Base-by-base conservation (phyloP, 2,113 vertebrate genomes). In the Atractosteus spatula region DNA sequence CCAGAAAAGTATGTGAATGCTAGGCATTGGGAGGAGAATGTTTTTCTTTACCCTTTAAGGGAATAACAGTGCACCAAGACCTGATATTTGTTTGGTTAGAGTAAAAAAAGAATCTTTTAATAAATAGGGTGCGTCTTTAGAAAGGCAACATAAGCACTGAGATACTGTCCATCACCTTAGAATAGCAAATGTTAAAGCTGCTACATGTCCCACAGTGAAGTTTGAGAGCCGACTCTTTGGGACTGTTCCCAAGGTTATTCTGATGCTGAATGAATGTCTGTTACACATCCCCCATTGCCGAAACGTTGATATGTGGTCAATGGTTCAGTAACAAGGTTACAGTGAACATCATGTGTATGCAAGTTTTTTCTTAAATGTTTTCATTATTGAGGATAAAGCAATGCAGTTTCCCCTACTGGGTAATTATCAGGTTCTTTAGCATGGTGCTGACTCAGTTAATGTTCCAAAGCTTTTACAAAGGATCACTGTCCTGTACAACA, bases 11-110 rank as follows among this genome's bases (percentile, higher is more conserved):
- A 67, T 61, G n/a, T 72, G 76, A 84, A 81, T 78, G 79, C 73
- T 54, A 61, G 64, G 78, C 73, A 80, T 55, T 71, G 76, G 41
- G 72, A 82, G 71, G 59, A 72, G 68, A 54, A 70, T 83, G 81
- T 83, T 87, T 85, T 74, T 74, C 77, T 84, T 87, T 68, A 74
- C 86, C 86, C 89, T 91, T 88, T 90, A 90, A 85, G 88, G 87
- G 51, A 69, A 75, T 76, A 72, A 17, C 71, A 63, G 41, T 61
- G 8, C 55, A 61, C 69, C 13, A 41, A 70, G 69, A 41, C 65
- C 54, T 59, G 41, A 61, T 29, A 76, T 51, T 47, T 57, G 12
- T 71, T 70, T 74, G 57, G 62, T 41, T 81, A 76, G 55, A 67
- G 56, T 43, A 5, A 68, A 83, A 82, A 81, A 79, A 75, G 71